Percentiles rank a stretch among this genome's conserved stretches.
These are phyloP conservation scores for Danio rerio DNA, from an alignment of 2,113 vertebrate species.

Conservation along the genomic window GRCz12tu NC_133197.1:21451501-21452000, in stretches of 20 bases:
- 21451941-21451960: background rate
- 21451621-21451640: too few relatives aligned
- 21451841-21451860: background rate
- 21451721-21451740: background rate
- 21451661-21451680: background rate
- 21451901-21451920: background rate
- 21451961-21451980: background rate
- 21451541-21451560: background rate
- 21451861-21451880: constrained; percentile 15
- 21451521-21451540: background rate
- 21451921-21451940: background rate
- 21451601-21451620: constrained; percentile 1
- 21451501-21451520: background rate
- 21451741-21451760: background rate
- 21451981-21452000: background rate
- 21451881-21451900: background rate
- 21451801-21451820: background rate
- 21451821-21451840: constrained; percentile 23
- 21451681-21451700: background rate
- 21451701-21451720: background rate
- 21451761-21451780: background rate
- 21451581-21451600: background rate
- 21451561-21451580: background rate
- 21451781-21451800: background rate
- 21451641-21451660: background rate